Evolutionary conservation across 2,797 vertebrate genomes (phyloP), one percentile per base, ranked within the genome.

Genomic region (Lophotriccus pileatus): DNA sequence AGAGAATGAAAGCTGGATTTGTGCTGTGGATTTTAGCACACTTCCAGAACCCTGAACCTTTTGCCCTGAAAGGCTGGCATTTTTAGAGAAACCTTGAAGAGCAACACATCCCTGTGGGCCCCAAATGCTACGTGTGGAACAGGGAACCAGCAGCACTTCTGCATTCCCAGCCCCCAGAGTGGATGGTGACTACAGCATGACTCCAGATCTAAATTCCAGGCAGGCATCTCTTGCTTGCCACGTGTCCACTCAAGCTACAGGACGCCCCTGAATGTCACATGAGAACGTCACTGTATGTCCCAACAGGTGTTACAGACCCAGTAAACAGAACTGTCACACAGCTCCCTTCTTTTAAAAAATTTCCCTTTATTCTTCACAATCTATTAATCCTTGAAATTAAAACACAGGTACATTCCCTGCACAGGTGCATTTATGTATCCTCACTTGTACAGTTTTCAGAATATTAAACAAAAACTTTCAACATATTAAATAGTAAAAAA

Each of bases 351-450:
- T 77, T 87, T 41, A 60, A 86, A 95, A 92, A 92, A 56, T 5
- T 55, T 89, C 79, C 76, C 87, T 95, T 95, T 94, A 97, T 94
- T 95, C 39, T 56, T 86, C 39, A 91, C 43, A 62, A 49, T 88
- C 74, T 70, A 39, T 21, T 53, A 74, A 83, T 83, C n/a, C n/a
- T 90, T 87, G 64, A 89, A 92, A 85, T 90, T 36, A 81, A 94
- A 84, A 80, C 53, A 86, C 50, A 70, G 60, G 28, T 74, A 44
- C n/a, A 55, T 85, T 94, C 28, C 39, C 80, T 78, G 43, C 76
- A 87, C 53, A 56, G 44, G 17, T 77, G 44, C 55, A 66, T 72
- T 90, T 66, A 63, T 27, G 30, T 72, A 72, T 63, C 44, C 22
- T 94, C 47, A 55, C 44, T 85, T 62, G 37, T 69, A 83, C 22